Evolutionary conservation across 2,797 vertebrate genomes (phyloP).

Genomic region (Ctenopoma multispine): DNA sequence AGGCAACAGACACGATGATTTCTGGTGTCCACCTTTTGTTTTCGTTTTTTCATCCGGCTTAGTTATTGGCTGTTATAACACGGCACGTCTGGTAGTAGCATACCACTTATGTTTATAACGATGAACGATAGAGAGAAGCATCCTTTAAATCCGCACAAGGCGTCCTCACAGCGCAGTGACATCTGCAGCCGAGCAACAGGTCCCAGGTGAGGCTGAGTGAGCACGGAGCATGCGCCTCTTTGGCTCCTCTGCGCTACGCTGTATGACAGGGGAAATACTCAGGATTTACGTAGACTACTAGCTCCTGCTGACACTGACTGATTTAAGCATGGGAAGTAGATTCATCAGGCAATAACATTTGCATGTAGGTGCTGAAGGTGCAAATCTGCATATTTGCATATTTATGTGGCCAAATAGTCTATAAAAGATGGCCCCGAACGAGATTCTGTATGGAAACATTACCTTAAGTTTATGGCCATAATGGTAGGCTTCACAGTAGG

Average conservation of each 20-base stretch:
- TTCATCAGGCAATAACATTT: conserved; percentile 29
- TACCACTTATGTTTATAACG: conserved; percentile 22
- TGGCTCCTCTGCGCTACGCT: neutral
- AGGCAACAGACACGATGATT: conserved; percentile 11
- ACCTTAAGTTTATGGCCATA: no score
- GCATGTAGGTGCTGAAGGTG: conserved; percentile 45
- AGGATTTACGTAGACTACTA: neutral
- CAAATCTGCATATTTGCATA: conserved; percentile 55
- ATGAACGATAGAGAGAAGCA: conserved; percentile 1
- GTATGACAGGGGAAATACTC: neutral
- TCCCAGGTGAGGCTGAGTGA: conserved; percentile 55
- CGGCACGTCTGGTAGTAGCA: neutral
- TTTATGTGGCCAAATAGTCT: neutral
- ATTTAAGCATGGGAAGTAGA: neutral
- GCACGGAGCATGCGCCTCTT: conserved; percentile 51
- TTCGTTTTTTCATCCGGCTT: conserved; percentile 42
- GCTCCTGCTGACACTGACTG: neutral
- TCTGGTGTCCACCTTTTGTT: conserved; percentile 14
- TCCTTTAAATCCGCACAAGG: neutral
- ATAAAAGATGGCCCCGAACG: neutral
- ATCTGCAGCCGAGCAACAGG: conserved; percentile 57
- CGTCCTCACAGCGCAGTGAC: neutral
- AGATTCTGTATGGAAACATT: neutral
- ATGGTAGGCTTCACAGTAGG: no score
- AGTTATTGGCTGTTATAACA: conserved; percentile 1